Evolutionary conservation across 2,888 invertebrate species (phyloP), one percentile per base, ranked within the genome.

Genomic region (Thysanoteuthis rhombus): DNA sequence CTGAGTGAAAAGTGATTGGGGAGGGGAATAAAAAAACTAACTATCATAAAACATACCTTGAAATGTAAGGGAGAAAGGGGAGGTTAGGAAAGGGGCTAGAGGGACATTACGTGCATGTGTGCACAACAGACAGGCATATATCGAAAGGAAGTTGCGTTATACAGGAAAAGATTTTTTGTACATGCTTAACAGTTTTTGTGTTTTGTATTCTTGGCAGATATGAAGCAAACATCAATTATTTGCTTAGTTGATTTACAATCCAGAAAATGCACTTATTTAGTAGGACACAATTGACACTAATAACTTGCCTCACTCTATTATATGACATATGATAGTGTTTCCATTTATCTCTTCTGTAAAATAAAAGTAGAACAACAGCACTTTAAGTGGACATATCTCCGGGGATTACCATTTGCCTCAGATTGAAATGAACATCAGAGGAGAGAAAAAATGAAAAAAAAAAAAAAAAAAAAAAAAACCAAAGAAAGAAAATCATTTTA

Each of bases 231-330:
- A 75, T 75, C 75, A 75, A n/a, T 75, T 75, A 75, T 75, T 75
- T 75, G 75, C n/a, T 75, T 75, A 75, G 75, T n/a, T 75, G 75
- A 75, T n/a, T 75, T 75, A 75, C 75, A 75, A n/a, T 75, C 16
- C 75, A 75, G n/a, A 75, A 75, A 75, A n/a, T 75, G 75, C 75
- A 75, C 75, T 75, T 75, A 75, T 75, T 75, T 75, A 75, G 75
- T 75, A 75, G 75, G n/a, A 75, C 75, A 75, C 75, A 75, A 75
- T 75, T 75, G 75, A 75, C 75, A 75, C 75, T 75, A 75, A 75
- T 75, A 75, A 75, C 75, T 75, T 75, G n/a, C 75, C n/a, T 75
- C n/a, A n/a, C 75, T n/a, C 75, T 75, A 75, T n/a, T n/a, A 75
- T n/a, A 75, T 75, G 75, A 36, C 75, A 75, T 75, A 75, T 75